phyloP scores from a whole-genome alignment of 2,113 vertebrate species.

The Corapipo altera region DNA sequence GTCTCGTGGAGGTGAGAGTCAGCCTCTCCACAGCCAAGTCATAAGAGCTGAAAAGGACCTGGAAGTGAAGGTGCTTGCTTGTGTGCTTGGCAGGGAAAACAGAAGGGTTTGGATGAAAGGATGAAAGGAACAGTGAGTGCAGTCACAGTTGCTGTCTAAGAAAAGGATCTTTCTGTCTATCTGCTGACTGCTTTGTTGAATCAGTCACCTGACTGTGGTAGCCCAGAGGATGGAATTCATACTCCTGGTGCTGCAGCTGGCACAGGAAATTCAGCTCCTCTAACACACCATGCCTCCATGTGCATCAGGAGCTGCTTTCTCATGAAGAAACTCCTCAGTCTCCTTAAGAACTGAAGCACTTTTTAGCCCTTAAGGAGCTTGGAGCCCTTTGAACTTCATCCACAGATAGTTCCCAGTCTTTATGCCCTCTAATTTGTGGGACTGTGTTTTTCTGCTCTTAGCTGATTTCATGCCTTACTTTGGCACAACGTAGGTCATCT shows the following conservation, averaged over 20 bases:
- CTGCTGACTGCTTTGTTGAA: background rate
- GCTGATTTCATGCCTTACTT: background rate
- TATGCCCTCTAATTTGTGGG: background rate
- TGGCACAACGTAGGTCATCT: background rate
- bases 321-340: background rate
- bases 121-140: background rate
- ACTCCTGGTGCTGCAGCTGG: background rate
- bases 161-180: background rate
- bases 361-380: background rate
- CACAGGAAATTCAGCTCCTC: background rate
- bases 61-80: background rate
- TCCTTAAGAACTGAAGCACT: background rate
- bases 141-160: background rate
- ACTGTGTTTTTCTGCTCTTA: background rate
- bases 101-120: background rate
- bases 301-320: background rate
- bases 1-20: background rate
- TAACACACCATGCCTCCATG: background rate
- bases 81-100: background rate
- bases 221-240: background rate
- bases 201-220: background rate
- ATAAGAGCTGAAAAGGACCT: background rate
- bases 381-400: background rate
- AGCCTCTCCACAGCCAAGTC: background rate
- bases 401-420: background rate